Base-by-base conservation (phyloP, 2,113 vertebrate genomes). In the Coturnix japonica region DNA sequence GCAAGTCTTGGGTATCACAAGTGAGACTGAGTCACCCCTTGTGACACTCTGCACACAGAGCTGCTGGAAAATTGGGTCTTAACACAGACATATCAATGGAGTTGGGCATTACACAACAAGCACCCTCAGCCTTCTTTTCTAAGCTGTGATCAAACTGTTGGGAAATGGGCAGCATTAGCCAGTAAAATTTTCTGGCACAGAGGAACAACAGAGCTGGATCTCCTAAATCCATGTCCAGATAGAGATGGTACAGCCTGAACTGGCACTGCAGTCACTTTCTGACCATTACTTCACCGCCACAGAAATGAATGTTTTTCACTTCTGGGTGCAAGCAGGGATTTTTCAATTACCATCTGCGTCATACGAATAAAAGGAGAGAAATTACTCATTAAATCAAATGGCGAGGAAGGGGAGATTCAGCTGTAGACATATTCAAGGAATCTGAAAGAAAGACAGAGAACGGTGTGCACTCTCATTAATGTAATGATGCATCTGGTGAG, bases 341-440 rank as follows among this genome's bases (percentile, higher is more conserved):
- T 93, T 85, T 65, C 63, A 77, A 81, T 73, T 35, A 84, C 64
- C 67, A 54, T 93, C 89, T 89, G 81, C 78, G 73, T 89, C 76
- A 70, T 26, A 81, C 33, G 66, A 91, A 91, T 74, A 82, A 94
- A 94, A 77, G 9, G 54, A 60, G 81, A 94, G n/a, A 79, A 95
- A 94, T 65, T 77, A 70, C 39, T 73, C 87, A 83, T 90, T 92
- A 82, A 94, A 90, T 81, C 86, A 93, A 89, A 67, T 1, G 37
- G 53, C 75, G 71, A 67, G 31, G 60, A 82, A 85, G 67, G 37
- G 72, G 33, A 72, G 71, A 81, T 16, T 59, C 41, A 93, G 78
- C 56, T 22, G 4, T 87, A 91, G 81, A 26, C 20, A 37, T 2
- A 59, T 13, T 17, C 46, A 87, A 61, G 76, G 72, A 63, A 76